Evolutionary conservation across 2,888 invertebrate species (phyloP).

Genomic region (Eumacrocentrus americanus): DNA sequence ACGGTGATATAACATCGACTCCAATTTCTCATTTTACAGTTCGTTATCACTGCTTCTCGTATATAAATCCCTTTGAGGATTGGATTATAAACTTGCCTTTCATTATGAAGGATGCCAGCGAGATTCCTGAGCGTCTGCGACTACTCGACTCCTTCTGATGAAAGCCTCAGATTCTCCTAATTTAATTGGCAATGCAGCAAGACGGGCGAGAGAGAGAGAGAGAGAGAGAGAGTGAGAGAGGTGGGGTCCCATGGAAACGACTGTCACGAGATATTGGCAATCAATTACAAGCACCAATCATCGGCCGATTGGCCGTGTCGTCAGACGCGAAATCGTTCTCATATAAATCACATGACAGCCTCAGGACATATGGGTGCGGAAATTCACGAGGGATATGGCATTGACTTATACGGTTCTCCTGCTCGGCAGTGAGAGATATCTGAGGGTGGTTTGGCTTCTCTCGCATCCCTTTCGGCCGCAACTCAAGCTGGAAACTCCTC

Average conservation of each 20-base stretch:
- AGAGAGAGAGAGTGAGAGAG: background rate
- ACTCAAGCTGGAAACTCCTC: background rate
- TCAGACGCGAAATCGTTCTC: constrained; percentile 54
- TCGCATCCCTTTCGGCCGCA: constrained; percentile 19
- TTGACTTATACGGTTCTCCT: constrained; percentile 33
- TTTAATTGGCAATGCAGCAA: constrained; percentile 11
- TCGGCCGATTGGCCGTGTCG: constrained; percentile 52
- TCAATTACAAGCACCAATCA: constrained; percentile 55
- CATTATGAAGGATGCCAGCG: no score
- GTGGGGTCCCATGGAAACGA: constrained; percentile 4
- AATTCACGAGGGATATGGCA: constrained; percentile 21
- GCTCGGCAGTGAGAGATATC: constrained; percentile 24
- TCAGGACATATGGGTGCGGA: constrained; percentile 30
- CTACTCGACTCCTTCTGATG: no score
- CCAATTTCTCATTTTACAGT: no score
- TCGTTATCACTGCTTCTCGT: no score
- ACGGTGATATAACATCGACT: background rate
- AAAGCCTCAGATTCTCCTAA: no score
- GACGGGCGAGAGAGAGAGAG: background rate
- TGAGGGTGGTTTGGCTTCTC: constrained; percentile 27
- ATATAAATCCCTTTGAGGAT: no score
- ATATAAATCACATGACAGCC: constrained; percentile 55
- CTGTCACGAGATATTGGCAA: constrained; percentile 41
- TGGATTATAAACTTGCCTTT: no score
- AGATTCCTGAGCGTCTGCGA: no score